Evolutionary conservation across 2,888 invertebrate species (phyloP).

Genomic region (Desoria tigrina): DNA sequence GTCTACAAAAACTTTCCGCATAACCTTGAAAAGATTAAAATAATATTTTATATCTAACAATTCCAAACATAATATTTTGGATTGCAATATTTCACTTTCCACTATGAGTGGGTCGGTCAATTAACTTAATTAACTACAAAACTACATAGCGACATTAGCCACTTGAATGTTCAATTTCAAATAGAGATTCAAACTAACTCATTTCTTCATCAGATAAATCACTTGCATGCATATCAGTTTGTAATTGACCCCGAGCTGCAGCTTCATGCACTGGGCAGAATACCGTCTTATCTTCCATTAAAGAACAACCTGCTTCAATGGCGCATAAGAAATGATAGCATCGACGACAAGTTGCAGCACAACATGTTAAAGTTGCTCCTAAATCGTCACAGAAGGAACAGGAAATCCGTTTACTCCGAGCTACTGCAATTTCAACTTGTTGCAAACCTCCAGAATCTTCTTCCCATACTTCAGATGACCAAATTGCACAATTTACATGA

Average conservation of each 20-base stretch:
- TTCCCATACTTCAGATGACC: constrained; percentile 95
- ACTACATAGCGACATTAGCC: no score
- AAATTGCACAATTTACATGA: constrained; percentile 90
- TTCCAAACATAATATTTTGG: no score
- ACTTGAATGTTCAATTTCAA: no score
- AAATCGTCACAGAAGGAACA: constrained; percentile 77
- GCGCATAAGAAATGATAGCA: constrained; percentile 92
- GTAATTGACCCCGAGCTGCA: constrained; percentile 56
- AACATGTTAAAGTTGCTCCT: constrained; percentile 92
- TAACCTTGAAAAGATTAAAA: constrained; percentile 67
- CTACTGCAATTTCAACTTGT: constrained; percentile 65
- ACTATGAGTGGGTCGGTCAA: no score
- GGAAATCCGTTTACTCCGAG: constrained; percentile 73
- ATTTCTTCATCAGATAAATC: neutral
- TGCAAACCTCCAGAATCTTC: constrained; percentile 89
- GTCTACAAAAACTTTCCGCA: constrained; percentile 79
- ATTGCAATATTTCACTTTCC: no score
- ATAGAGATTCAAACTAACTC: no score
- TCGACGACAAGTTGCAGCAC: constrained; percentile 78
- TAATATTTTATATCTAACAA: no score
- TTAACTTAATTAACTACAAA: no score
- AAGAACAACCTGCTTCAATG: constrained; percentile 69
- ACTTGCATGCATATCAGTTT: constrained; percentile 39
- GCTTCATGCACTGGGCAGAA: constrained; percentile 76
- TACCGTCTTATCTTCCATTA: constrained; percentile 84